Conservation (phyloP, 2,888 invertebrate genomes). For the Xylota sylvarum region DNA sequence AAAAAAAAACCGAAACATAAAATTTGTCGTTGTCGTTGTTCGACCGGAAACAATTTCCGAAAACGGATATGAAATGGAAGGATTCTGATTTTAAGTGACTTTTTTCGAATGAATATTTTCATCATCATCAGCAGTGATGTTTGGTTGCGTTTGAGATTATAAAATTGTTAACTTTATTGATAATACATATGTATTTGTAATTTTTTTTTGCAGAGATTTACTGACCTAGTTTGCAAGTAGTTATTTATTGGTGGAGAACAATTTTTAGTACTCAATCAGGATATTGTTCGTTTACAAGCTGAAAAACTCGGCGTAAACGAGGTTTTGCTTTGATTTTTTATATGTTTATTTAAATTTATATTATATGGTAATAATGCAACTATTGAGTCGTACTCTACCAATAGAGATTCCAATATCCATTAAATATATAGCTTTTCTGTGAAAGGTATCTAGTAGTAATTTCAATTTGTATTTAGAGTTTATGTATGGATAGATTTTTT, state of each 20-base stretch:
- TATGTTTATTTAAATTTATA: too few relatives aligned
- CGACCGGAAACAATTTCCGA: constrained; percentile 69
- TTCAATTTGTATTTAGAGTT: too few relatives aligned
- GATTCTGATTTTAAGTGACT: constrained; percentile 48
- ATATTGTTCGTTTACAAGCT: neutral
- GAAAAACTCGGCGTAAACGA: neutral
- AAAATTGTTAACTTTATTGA: constrained; percentile 38
- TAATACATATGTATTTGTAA: neutral
- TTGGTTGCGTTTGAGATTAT: constrained; percentile 26
- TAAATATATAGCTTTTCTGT: too few relatives aligned
- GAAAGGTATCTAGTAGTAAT: too few relatives aligned
- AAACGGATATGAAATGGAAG: constrained; percentile 73
- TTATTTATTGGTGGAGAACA: neutral
- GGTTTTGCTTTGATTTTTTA: neutral
- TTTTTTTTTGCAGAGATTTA: neutral
- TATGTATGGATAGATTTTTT: too few relatives aligned
- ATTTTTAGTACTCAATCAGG: neutral
- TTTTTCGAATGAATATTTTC: constrained; percentile 15
- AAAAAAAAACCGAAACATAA: constrained; percentile 36
- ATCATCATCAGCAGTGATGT: constrained; percentile 32
- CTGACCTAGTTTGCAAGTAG: constrained; percentile 39
- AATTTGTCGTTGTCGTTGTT: constrained; percentile 54
- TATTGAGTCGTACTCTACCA: too few relatives aligned
- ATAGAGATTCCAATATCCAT: too few relatives aligned
- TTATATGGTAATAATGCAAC: too few relatives aligned